Percentiles rank a stretch among this genome's conserved stretches.
Evolutionary conservation across 2,113 vertebrate species (phyloP).

Genomic region (Fregetta grallaria): DNA sequence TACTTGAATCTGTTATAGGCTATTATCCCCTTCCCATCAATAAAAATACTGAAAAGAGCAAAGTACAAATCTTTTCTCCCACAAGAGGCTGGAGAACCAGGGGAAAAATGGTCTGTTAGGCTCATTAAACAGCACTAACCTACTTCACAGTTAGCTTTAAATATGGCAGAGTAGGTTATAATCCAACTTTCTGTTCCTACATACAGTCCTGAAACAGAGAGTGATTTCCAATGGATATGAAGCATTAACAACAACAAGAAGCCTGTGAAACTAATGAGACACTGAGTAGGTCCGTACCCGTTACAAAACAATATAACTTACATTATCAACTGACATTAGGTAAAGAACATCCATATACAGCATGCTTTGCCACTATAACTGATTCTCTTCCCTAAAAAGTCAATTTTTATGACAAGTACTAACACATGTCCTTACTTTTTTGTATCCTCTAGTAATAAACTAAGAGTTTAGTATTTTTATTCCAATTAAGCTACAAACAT

Average conservation of each 20-base stretch:
- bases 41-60: background rate
- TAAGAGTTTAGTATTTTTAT: background rate
- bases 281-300: background rate
- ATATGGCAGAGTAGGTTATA: background rate
- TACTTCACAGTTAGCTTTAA: background rate
- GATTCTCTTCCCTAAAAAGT: background rate
- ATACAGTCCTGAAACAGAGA: background rate
- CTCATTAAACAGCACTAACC: background rate
- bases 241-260: background rate
- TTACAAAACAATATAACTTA: background rate
- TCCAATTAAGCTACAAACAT: background rate
- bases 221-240: background rate
- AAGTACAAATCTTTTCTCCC: constrained; percentile 3
- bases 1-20: background rate
- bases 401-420: background rate
- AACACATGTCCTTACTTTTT: background rate
- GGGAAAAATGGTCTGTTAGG: background rate
- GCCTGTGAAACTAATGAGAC: background rate
- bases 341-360: background rate
- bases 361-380: background rate
- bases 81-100: background rate
- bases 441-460: background rate
- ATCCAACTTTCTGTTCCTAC: background rate
- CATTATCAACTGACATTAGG: background rate
- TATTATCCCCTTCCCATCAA: background rate